Conservation (phyloP, 2,797 vertebrate genomes). For the Nannoperca australis region DNA sequence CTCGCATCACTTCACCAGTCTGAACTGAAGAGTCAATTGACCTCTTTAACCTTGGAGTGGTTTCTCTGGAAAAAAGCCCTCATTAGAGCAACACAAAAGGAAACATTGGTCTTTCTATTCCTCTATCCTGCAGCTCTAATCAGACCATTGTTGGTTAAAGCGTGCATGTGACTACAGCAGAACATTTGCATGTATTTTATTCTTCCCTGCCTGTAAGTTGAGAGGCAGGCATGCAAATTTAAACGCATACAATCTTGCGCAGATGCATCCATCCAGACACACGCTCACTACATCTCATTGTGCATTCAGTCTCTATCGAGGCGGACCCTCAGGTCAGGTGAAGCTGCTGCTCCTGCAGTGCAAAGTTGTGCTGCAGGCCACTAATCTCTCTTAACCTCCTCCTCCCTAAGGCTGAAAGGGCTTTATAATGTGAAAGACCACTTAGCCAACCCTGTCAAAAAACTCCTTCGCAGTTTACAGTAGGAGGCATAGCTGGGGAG, state of each 20-base stretch:
- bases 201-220: rapidly evolving
- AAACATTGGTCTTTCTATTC: constrained; percentile 1
- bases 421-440: constrained; percentile 64
- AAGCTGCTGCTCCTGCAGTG: constrained; percentile 61
- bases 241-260: not conserved
- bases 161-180: not conserved
- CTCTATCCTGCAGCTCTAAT: not conserved
- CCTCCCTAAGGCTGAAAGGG: constrained; percentile 55
- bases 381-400: constrained; percentile 68
- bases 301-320: constrained; percentile 47
- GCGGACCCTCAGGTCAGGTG: constrained; percentile 62
- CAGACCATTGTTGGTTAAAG: not conserved
- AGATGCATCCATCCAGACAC: not conserved
- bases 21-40: constrained; percentile 20
- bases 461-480: constrained; percentile 53
- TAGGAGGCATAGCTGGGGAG: constrained; percentile 17
- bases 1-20: constrained; percentile 7
- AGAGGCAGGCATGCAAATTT: not conserved
- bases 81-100: constrained; percentile 7
- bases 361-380: constrained; percentile 62
- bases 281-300: constrained; percentile 29
- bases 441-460: constrained; percentile 66
- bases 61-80: constrained; percentile 12
- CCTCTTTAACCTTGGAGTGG: constrained; percentile 19
- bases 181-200: not conserved